Base-by-base conservation (phyloP, 2,888 invertebrate species). In the Thera britannica region DNA sequence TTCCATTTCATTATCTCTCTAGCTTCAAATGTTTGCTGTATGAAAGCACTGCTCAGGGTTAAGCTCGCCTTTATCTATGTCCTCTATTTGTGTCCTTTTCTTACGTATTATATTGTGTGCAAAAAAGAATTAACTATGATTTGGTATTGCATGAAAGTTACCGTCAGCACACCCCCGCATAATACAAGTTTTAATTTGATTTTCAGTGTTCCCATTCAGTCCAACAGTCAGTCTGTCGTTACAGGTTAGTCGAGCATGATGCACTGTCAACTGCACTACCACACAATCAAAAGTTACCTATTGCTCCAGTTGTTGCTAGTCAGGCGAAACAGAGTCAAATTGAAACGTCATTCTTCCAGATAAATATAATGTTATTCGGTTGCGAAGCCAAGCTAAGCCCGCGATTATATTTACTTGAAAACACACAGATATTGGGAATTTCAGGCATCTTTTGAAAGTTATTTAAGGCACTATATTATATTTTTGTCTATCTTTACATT, bases 321-420 rank as follows among this genome's bases (percentile, higher is more conserved):
- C 78, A 73, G 82, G 35, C 41, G 41, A 41, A 81, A 85, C 86
- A 84, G 86, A 89, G 83, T 86, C 82, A 86, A 89, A 91, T 90
- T 89, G 89, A 86, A 90, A 89, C 82, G 90, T 89, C 90, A 89
- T 77, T 81, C 78, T 83, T 76, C 81, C 5, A 41, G 5, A 23
- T 23, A 41, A 41, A 41, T 41, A 79, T 83, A 83, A 86, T 71
- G 68, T 49, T 57, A 11, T 57, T 49, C 49, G 4, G 38, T 52
- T 7, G 23, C 0, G 23, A 58, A n/a, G 9, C 35, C 38, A 9
- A n/a, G 49, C 1, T 49, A 49, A n/a, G 4, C 49, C 12, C 49
- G n/a, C 49, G 41, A 41, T 41, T 2, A 7, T 4, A 5, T 4
- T 2, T 5, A 49, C 5, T 49, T 12, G 49, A 48, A 41, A 41